These are phyloP conservation scores for Phengaris arion DNA, from an alignment of 2,888 invertebrate genomes.

Conservation along the genomic window DNA sequence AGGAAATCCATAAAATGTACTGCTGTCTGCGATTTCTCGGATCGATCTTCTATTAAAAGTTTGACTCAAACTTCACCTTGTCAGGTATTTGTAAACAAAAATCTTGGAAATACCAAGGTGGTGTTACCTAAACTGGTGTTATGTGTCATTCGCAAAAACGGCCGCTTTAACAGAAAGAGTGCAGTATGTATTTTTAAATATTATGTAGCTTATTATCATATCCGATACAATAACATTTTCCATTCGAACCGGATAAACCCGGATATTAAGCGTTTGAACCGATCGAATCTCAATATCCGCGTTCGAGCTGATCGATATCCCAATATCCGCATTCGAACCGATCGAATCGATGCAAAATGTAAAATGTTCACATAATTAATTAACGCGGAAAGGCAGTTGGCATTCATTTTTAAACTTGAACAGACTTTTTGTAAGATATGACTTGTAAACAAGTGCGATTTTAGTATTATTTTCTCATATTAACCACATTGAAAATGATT, in stretches of 20 bases:
- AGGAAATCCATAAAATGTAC: not conserved
- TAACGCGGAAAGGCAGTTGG: constrained; percentile 11
- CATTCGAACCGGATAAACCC: not conserved
- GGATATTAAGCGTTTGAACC: constrained; percentile 2
- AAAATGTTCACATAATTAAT: constrained; percentile 10
- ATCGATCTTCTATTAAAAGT: constrained; percentile 1
- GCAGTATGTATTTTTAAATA: not conserved
- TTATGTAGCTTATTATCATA: not conserved
- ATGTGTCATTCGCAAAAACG: constrained; percentile 28
- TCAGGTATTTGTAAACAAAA: constrained; percentile 13
- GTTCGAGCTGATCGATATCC: not conserved
- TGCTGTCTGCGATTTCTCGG: not conserved
- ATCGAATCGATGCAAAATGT: constrained; percentile 24
- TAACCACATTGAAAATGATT: no score
- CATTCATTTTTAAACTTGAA: constrained; percentile 13
- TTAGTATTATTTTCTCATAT: not conserved
- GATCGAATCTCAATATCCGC: not conserved
- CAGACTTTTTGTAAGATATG: constrained; percentile 15
- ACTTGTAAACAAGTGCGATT: constrained; percentile 7
- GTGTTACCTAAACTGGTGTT: constrained; percentile 3
- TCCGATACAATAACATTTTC: constrained; percentile 10
- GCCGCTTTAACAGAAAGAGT: constrained; percentile 23
- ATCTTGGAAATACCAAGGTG: constrained; percentile 24
- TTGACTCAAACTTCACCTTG: constrained; percentile 11
- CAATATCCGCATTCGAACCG: not conserved